Conservation (phyloP, 2,113 vertebrate genomes). For the Alces alces region DNA sequence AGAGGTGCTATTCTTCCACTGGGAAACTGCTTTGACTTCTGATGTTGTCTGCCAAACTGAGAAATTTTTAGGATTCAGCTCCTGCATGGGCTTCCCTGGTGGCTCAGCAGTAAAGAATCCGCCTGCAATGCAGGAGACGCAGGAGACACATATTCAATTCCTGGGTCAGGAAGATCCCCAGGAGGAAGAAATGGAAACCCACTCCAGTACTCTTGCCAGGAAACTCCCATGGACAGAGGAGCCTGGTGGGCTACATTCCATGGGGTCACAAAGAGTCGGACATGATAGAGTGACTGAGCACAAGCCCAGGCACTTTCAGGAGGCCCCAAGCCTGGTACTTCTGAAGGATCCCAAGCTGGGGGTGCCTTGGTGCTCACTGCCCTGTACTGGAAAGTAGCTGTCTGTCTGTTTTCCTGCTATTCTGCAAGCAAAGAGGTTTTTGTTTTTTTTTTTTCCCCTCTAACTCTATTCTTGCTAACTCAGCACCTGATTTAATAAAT, state of each 20-base stretch:
- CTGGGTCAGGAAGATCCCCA: neutral
- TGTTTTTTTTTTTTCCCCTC: neutral
- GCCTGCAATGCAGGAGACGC: neutral
- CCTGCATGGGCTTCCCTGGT: neutral
- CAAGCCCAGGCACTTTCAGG: neutral
- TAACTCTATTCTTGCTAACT: neutral
- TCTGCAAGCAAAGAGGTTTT: neutral
- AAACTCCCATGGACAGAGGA: neutral
- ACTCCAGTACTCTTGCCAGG: neutral
- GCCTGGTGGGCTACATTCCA: neutral
- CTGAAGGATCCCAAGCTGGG: too few species aligned
- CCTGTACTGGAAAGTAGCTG: neutral
- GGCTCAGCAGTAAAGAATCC: neutral
- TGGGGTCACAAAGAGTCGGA: neutral
- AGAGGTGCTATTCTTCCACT: neutral
- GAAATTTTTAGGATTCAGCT: neutral
- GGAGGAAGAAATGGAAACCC: neutral
- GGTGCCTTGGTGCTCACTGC: rapidly evolving
- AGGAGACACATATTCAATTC: neutral
- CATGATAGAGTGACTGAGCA: neutral
- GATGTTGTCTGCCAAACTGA: neutral
- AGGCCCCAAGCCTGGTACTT: neutral
- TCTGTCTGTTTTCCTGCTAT: neutral
- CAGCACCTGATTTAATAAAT: neutral
- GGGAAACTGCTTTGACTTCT: neutral